Evolutionary conservation across 2,113 vertebrate genomes (phyloP).

Genomic region (Petrocephalus microphthalmus): DNA sequence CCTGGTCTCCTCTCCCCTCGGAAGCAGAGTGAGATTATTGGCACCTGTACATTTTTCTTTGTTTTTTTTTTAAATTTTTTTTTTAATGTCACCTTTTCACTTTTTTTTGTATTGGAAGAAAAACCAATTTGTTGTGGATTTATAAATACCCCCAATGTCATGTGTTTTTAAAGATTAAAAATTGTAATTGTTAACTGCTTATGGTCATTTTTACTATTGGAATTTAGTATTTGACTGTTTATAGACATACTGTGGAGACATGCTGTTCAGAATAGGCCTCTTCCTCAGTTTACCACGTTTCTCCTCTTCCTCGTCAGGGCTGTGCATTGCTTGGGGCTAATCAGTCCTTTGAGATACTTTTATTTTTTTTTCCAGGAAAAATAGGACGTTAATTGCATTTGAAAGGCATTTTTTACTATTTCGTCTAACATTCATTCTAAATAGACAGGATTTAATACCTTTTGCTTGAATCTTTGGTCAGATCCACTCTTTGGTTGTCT

Average conservation of each 20-base stretch:
- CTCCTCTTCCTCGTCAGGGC: neutral
- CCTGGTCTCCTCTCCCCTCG: constrained; percentile 20
- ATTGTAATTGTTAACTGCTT: constrained; percentile 8
- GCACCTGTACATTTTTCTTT: constrained; percentile 29
- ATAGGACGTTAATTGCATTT: neutral
- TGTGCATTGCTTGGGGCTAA: neutral
- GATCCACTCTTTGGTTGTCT: neutral
- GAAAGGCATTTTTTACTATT: neutral
- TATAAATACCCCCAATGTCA: neutral
- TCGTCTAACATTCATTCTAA: neutral
- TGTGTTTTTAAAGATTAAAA: neutral
- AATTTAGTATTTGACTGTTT: constrained; percentile 6
- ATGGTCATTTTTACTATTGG: constrained; percentile 10
- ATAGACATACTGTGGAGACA: neutral
- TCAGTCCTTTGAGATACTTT: neutral
- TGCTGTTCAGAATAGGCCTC: constrained; percentile 4
- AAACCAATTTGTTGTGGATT: neutral
- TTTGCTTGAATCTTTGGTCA: neutral
- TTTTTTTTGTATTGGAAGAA: constrained; percentile 7
- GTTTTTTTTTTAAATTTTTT: constrained; percentile 18
- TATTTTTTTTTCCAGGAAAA: neutral
- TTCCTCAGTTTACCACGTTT: neutral
- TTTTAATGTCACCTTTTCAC: constrained; percentile 16
- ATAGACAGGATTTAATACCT: neutral
- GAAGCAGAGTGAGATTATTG: constrained; percentile 22